Conservation (phyloP, 2,797 vertebrate genomes). For the Typhlichthys subterraneus region DNA sequence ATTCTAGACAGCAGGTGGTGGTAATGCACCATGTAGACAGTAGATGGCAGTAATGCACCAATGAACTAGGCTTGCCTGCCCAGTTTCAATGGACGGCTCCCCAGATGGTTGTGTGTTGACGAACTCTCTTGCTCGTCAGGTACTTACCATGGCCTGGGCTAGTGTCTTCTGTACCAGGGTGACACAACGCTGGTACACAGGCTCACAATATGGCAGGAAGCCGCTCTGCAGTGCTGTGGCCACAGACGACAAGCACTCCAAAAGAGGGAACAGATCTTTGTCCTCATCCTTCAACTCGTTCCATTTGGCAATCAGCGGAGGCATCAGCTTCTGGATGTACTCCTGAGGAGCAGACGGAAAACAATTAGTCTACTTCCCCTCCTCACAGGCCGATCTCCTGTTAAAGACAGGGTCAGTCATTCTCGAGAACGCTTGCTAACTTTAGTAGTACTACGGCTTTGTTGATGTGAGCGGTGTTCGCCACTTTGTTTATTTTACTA, state of each 20-base stretch:
- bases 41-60: too few relatives aligned
- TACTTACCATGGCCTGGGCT: slow-evolving; percentile 91
- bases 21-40: too few relatives aligned
- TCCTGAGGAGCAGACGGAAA: slow-evolving; percentile 72
- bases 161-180: slow-evolving; percentile 93
- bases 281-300: slow-evolving; percentile 95
- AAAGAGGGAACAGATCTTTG: slow-evolving; percentile 91
- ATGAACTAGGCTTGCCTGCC: too few relatives aligned
- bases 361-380: not conserved
- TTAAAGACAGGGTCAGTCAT: too few relatives aligned
- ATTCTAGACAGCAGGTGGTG: too few relatives aligned
- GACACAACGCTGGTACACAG: slow-evolving; percentile 94
- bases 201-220: slow-evolving; percentile 93
- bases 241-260: slow-evolving; percentile 94
- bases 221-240: slow-evolving; percentile 93
- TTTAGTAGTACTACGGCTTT: too few relatives aligned
- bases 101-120: too few relatives aligned
- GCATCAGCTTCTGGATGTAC: slow-evolving; percentile 95
- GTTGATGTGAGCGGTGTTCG: too few relatives aligned
- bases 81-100: too few relatives aligned
- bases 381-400: too few relatives aligned
- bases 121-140: not conserved
- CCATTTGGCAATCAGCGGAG: slow-evolving; percentile 94
- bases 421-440: too few relatives aligned
- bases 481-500: too few relatives aligned